Evolutionary conservation across 1,140 invertebrate species (phyloP).

Genomic region (Drosophila biarmipes): DNA sequence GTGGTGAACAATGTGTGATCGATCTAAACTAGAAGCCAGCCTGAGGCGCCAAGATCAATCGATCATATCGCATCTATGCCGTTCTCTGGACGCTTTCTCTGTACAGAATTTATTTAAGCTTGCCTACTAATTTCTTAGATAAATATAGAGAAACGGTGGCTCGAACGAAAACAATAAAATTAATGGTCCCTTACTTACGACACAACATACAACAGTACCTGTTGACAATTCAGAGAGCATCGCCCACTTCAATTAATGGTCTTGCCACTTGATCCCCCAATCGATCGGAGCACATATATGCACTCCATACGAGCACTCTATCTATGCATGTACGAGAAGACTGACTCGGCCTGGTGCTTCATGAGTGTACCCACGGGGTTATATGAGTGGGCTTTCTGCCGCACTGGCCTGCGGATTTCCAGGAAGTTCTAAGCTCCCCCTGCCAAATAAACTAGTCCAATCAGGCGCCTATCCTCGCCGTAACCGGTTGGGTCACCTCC

Average conservation of each 20-base stretch:
- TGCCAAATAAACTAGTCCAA: neutral
- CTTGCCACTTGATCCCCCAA: conserved; percentile 29
- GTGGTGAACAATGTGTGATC: neutral
- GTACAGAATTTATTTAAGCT: neutral
- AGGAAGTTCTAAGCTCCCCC: neutral
- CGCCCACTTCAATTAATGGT: conserved; percentile 22
- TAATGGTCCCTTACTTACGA: too few relatives aligned
- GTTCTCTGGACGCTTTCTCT: neutral
- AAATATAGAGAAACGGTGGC: too few relatives aligned
- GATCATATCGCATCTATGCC: neutral
- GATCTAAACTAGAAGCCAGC: conserved; percentile 1
- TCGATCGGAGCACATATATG: neutral
- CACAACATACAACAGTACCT: too few relatives aligned
- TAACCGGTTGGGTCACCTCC: conserved; percentile 2
- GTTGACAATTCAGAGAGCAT: neutral
- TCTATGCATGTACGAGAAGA: neutral
- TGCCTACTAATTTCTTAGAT: neutral
- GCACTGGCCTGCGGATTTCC: neutral
- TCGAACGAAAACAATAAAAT: neutral
- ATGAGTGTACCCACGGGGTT: neutral
- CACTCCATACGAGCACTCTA: neutral
- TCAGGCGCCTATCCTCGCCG: neutral
- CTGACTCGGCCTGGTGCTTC: neutral
- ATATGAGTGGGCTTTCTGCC: neutral
- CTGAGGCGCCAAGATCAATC: neutral